phyloP scores from a whole-genome alignment of 2,797 vertebrate species.

The Poliocrania exsul region DNA sequence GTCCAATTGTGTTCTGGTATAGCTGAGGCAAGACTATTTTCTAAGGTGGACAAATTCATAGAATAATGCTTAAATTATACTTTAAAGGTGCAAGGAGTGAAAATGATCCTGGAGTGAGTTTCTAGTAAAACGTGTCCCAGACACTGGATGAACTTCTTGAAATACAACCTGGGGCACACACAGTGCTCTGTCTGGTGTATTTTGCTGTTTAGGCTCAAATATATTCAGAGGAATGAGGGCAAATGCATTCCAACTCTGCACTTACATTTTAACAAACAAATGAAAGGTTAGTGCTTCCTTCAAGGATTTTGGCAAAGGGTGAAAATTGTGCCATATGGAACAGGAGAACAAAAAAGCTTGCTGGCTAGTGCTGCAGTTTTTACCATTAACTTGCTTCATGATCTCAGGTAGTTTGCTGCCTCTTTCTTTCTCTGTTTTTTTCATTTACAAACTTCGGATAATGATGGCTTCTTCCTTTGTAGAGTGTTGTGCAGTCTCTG shows the following conservation, averaged over 20 bases:
- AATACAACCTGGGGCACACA: fast-evolving
- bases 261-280: not conserved
- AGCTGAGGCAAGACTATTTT: not conserved
- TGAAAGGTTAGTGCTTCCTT: not conserved
- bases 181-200: not conserved
- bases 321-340: not conserved
- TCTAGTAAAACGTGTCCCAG: not conserved
- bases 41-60: not conserved
- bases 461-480: not conserved
- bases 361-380: not conserved
- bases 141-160: not conserved
- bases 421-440: not conserved
- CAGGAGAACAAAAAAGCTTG: not conserved
- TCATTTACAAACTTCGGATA: not conserved
- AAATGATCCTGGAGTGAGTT: not conserved
- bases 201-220: not conserved
- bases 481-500: not conserved
- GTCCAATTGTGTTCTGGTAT: not conserved
- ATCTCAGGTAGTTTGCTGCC: not conserved
- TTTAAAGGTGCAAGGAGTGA: not conserved
- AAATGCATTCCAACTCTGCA: not conserved
- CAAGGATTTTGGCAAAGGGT: not conserved
- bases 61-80: not conserved
- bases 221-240: not conserved
- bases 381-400: not conserved